Evolutionary conservation across 2,888 invertebrate species (phyloP).

Genomic region (Aspidiotus rigidus): DNA sequence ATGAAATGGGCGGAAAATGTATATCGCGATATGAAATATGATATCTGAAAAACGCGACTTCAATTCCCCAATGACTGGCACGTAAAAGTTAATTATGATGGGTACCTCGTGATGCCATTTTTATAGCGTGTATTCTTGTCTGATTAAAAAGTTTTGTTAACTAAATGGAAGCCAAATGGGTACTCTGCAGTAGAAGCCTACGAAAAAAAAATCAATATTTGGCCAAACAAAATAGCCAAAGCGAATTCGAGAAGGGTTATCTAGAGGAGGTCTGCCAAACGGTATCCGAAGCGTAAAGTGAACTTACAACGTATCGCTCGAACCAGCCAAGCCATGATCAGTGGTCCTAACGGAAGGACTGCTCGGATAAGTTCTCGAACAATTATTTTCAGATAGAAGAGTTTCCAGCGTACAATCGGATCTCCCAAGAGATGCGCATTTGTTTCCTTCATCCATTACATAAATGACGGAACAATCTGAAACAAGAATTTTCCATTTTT

Average conservation of each 20-base stretch:
- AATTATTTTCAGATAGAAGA: conserved; percentile 28
- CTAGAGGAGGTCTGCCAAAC: no score
- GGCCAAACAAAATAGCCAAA: no score
- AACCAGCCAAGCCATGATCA: conserved; percentile 20
- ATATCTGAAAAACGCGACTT: no score
- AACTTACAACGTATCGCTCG: conserved; percentile 26
- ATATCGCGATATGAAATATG: no score
- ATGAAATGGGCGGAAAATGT: no score
- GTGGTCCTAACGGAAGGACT: conserved; percentile 24
- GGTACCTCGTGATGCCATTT: no score
- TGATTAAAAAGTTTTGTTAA: no score
- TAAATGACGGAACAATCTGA: conserved; percentile 29
- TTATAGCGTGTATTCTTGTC: no score
- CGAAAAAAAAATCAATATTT: neutral
- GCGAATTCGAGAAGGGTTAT: no score
- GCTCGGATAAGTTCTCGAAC: conserved; percentile 14
- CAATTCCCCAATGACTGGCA: no score
- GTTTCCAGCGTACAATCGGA: conserved; percentile 30
- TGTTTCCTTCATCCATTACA: conserved; percentile 28
- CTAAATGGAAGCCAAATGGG: no score
- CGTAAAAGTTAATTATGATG: no score
- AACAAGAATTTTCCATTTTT: neutral
- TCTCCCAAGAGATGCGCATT: conserved; percentile 27
- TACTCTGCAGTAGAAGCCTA: neutral
- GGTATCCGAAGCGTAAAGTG: neutral